phyloP scores from a whole-genome alignment of 2,797 vertebrate species.

The Enteromius unitaeniatus region DNA sequence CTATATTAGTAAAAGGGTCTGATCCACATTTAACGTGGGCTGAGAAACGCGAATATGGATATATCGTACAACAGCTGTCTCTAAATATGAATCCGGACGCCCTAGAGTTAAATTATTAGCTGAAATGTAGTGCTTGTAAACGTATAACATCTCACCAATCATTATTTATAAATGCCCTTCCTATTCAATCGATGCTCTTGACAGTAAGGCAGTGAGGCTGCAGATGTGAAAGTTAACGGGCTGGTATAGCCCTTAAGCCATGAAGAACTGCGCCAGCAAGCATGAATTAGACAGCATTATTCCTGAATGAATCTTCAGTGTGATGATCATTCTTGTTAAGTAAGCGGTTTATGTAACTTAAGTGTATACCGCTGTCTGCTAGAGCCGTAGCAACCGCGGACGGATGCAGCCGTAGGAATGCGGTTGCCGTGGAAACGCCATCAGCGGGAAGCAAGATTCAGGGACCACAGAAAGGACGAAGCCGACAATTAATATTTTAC shows the following conservation, averaged over 20 bases:
- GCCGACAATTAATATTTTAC: conserved; percentile 47
- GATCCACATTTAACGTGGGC: conserved; percentile 48
- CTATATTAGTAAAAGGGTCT: conserved; percentile 45
- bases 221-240: neutral
- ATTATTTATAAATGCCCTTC: neutral
- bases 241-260: neutral
- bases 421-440: conserved; percentile 58
- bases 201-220: neutral
- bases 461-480: conserved; percentile 31
- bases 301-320: neutral
- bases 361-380: conserved; percentile 42
- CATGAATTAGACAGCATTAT: conserved; percentile 4
- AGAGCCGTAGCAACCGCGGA: conserved; percentile 35
- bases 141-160: neutral
- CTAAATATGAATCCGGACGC: neutral
- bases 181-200: neutral
- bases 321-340: conserved; percentile 16
- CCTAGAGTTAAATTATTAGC: neutral
- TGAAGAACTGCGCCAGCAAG: neutral
- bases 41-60: conserved; percentile 10
- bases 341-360: conserved; percentile 42
- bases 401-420: conserved; percentile 40
- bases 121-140: neutral
- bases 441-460: conserved; percentile 39
- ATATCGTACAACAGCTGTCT: neutral